These are phyloP conservation scores for Rhinoderma darwinii DNA, from an alignment of 2,113 vertebrate species.

Conservation along the genomic window DNA sequence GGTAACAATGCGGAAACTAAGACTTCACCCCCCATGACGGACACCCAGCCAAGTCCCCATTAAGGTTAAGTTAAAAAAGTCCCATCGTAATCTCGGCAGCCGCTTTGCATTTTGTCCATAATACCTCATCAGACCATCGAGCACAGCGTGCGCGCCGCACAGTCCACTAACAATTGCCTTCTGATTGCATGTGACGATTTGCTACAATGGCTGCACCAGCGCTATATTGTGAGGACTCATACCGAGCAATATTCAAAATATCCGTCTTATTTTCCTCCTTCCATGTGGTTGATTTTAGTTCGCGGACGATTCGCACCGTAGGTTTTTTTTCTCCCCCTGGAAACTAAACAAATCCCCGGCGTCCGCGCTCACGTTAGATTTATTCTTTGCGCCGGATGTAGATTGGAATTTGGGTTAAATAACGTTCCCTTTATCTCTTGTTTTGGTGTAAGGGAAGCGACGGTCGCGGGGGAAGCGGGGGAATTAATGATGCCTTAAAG, in stretches of 20 bases:
- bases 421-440: conserved; percentile 68
- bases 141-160: conserved; percentile 87
- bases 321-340: not conserved
- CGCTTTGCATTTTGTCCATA: conserved; percentile 80
- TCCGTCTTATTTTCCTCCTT: conserved; percentile 73
- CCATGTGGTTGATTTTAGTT: conserved; percentile 75
- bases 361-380: not conserved
- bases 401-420: conserved; percentile 73
- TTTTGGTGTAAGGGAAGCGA: conserved; percentile 62
- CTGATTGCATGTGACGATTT: conserved; percentile 78
- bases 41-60: conserved; percentile 64
- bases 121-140: conserved; percentile 89
- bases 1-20: conserved; percentile 36
- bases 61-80: conserved; percentile 71
- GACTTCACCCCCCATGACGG: conserved; percentile 58
- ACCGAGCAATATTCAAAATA: conserved; percentile 81
- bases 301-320: conserved; percentile 58
- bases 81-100: conserved; percentile 73
- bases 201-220: conserved; percentile 76
- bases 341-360: conserved; percentile 7
- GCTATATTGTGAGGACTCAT: conserved; percentile 76
- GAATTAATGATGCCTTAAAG: conserved; percentile 81
- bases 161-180: conserved; percentile 84
- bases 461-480: conserved; percentile 63
- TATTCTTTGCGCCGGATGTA: conserved; percentile 68